Conservation (phyloP, 2,113 vertebrate species). For the Cichladusa arquata region DNA sequence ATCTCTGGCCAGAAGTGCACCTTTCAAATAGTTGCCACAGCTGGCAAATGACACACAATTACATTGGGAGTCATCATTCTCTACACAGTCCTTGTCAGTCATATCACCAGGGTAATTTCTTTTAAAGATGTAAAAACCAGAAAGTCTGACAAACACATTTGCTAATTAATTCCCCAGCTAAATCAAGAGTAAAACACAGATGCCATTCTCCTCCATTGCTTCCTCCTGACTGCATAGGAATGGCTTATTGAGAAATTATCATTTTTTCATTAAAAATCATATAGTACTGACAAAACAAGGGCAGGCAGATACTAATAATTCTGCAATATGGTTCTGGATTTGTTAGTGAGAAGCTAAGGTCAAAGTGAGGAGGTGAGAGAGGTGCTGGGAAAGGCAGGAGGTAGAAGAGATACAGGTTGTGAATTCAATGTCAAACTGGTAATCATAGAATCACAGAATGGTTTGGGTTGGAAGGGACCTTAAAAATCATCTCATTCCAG, state of each 20-base stretch:
- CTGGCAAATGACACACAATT: neutral
- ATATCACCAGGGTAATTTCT: neutral
- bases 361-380: neutral
- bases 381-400: neutral
- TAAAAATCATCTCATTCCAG: neutral
- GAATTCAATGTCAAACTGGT: neutral
- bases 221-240: neutral
- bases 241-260: neutral
- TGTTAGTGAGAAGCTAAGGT: neutral
- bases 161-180: neutral
- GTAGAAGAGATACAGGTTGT: neutral
- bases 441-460: neutral
- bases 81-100: neutral
- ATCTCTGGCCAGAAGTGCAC: neutral
- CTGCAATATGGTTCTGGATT: neutral
- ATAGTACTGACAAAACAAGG: neutral
- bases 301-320: neutral
- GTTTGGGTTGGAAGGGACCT: neutral
- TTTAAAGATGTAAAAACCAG: neutral
- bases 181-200: neutral
- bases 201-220: neutral
- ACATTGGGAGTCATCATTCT: neutral
- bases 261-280: neutral
- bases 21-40: neutral
- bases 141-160: neutral